Percentiles rank a stretch among this genome's conserved stretches.
phyloP scores from a whole-genome alignment of 2,888 invertebrate species.

The Rhamphomyia laevipes region DNA sequence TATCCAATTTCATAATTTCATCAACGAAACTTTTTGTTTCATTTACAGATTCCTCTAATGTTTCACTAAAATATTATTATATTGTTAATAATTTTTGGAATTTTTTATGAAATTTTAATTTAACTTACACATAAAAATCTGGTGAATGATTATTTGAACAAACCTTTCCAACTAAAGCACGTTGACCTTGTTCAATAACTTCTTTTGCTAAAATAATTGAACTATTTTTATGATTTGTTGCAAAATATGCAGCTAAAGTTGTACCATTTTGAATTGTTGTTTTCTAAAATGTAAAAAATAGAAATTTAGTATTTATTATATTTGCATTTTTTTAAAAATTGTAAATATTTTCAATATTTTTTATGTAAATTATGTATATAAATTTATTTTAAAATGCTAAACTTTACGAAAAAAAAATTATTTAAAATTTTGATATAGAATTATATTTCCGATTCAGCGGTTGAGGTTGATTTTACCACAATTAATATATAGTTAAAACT shows the following conservation, averaged over 20 bases:
- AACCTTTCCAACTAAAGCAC: slow-evolving; percentile 80
- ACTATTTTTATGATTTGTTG: slow-evolving; percentile 61
- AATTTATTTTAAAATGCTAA: too few species aligned
- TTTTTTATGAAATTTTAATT: too few species aligned
- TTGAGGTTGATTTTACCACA: too few species aligned
- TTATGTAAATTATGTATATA: too few species aligned
- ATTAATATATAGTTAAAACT: too few species aligned
- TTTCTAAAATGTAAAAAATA: slow-evolving; percentile 40
- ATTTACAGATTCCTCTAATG: slow-evolving; percentile 46
- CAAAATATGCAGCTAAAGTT: slow-evolving; percentile 83
- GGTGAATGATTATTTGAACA: slow-evolving; percentile 34
- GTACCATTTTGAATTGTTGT: slow-evolving; percentile 66
- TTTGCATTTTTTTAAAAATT: too few species aligned
- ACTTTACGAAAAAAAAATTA: too few species aligned
- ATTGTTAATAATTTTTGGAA: too few species aligned
- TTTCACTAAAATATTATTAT: slow-evolving; percentile 46
- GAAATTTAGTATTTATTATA: too few species aligned
- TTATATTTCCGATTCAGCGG: too few species aligned
- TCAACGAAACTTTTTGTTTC: slow-evolving; percentile 53
- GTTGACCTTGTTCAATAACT: slow-evolving; percentile 54
- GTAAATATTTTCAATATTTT: too few species aligned
- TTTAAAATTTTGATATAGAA: too few species aligned
- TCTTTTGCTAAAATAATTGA: slow-evolving; percentile 58
- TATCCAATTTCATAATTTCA: slow-evolving; percentile 41
- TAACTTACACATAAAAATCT: slow-evolving; percentile 29